Conservation (phyloP, 2,113 vertebrate genomes). For the Platichthys stellatus region DNA sequence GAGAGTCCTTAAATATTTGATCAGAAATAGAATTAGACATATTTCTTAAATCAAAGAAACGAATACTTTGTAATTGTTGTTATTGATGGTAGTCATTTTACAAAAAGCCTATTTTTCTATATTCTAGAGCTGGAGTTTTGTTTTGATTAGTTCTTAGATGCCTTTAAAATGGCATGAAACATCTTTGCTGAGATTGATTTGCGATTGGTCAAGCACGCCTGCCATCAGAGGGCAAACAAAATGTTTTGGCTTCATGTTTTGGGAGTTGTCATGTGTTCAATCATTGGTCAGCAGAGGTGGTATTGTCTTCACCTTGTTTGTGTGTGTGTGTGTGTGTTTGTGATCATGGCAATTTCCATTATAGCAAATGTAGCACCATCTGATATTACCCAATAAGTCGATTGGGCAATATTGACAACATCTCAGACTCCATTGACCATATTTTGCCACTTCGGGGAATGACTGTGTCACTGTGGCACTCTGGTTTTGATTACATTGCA, state of each 20-base stretch:
- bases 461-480: constrained; percentile 3
- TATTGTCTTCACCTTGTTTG: too few species aligned
- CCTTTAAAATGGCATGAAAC: too few species aligned
- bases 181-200: too few species aligned
- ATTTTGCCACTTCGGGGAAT: constrained; percentile 14
- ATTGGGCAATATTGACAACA: constrained; percentile 1
- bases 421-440: constrained; percentile 1
- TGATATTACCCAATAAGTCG: background rate
- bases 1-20: background rate
- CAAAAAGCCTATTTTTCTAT: background rate
- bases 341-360: background rate
- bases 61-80: background rate
- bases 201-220: too few species aligned
- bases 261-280: too few species aligned
- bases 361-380: background rate
- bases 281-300: too few species aligned
- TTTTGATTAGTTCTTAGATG: too few species aligned
- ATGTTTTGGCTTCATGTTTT: too few species aligned
- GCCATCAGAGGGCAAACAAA: too few species aligned
- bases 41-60: background rate
- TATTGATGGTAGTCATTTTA: too few species aligned
- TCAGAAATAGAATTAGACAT: background rate
- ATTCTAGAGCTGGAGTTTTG: background rate
- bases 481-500: constrained; percentile 53
- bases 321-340: background rate